Base-by-base conservation (phyloP, 2,113 vertebrate species). In the Petromus typicus region DNA sequence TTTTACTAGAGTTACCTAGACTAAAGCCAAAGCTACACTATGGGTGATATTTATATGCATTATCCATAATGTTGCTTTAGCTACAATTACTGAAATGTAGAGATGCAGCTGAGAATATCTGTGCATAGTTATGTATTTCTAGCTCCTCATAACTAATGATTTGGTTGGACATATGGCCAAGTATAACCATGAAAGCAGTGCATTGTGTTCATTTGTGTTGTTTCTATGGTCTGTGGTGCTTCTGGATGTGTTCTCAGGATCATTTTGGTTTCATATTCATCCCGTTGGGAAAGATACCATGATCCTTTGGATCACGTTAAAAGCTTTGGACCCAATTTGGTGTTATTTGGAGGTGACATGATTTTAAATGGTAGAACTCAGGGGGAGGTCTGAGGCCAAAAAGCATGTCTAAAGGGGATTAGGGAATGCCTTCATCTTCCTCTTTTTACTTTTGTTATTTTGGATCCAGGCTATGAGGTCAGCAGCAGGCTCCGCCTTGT, bases 11-110 rank as follows among this genome's bases (percentile, higher is more conserved):
- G 27, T 57, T 95, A 56, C 12, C 16, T 34, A 10, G 1, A 54
- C 16, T 32, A 0, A 75, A 2, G 51, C 30, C 57, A 43, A 88
- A 92, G 40, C 34, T 83, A 3, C 20, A 40, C 30, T n/a, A 3
- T 71, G 51, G 79, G 30, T 71, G 30, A 57, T 20, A 81, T 8
- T 34, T 51, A 3, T 37, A 6, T 78, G 13, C 22, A 79, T 45
- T 92, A 86, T 93, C 37, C 7, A 67, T 89, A 85, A 66, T 64
- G n/a, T 59, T 89, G 71, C 86, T 27, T 89, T 82, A 85, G 8
- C 43, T 22, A 64, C 20, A 8, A 71, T 85, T 54, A 75, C 37
- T 3, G 48, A 93, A 59, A 59, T 71, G 17, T 11, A 61, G 34
- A 90, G 17, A 34, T 69, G 54, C 2, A 56, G n/a, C 14, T 34